These are phyloP conservation scores for Sarcophaga carnaria DNA, from an alignment of 2,888 invertebrate genomes.

Conservation along the genomic window DNA sequence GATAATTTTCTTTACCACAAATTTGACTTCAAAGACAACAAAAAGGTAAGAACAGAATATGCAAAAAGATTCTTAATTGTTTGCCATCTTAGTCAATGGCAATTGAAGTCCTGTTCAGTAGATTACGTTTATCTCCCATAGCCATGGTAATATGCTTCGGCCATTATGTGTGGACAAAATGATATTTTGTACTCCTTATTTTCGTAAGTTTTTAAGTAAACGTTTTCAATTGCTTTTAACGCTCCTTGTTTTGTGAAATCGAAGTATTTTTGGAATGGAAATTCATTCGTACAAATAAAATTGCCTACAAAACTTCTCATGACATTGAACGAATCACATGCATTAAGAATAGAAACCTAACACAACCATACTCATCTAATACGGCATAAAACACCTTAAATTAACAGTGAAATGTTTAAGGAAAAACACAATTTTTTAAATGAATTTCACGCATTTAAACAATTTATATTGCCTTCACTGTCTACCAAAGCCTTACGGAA, in stretches of 20 bases:
- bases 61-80: no score
- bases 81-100: no score
- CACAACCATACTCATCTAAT: not conserved
- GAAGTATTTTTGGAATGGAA: not conserved
- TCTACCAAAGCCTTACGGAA: not conserved
- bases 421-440: no score
- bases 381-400: not conserved
- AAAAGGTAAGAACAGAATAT: no score
- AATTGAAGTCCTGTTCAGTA: no score
- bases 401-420: no score
- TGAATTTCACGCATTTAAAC: not conserved
- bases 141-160: not conserved
- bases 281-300: no score
- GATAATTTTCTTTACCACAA: no score
- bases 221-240: slow-evolving; percentile 19
- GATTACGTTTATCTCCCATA: no score
- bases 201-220: not conserved
- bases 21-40: no score
- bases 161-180: not conserved
- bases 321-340: slow-evolving; percentile 6
- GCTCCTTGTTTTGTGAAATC: slow-evolving; percentile 13
- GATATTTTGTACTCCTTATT: not conserved
- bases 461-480: not conserved
- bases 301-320: no score
- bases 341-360: slow-evolving; percentile 9